Evolutionary conservation across 2,113 vertebrate genomes (phyloP), one percentile per base, ranked within the genome.

Genomic region (Herpailurus yagouaroundi): DNA sequence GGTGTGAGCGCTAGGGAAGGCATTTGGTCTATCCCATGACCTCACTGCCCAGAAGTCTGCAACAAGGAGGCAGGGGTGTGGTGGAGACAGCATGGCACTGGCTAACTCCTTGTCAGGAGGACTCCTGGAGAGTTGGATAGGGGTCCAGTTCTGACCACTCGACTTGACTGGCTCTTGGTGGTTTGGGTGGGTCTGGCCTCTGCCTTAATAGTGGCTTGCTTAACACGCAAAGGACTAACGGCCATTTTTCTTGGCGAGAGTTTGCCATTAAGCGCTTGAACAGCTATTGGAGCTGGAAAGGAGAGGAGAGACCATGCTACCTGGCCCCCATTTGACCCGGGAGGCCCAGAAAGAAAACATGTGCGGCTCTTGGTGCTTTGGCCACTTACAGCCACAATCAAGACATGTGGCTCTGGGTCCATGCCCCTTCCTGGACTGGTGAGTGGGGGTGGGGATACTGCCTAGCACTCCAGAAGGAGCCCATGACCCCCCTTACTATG

Each of bases 1-100:
- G 16, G 11, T 2, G 52, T 89, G 81, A 89, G 15, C 57, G 25
- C 5, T 5, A 27, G 38, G 66, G 38, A 38, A 95, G 66, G 86
- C 52, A 68, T 97, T 86, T 82, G 89, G 77, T 91, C 79, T 38
- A 64, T 83, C 73, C 60, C 0, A 0, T 95, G 94, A 95, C 79
- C 63, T 97, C 89, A 69, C 29, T 89, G 68, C 48, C 68, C 60
- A 76, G 68, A 52, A 90, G 64, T 69, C 38, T 81, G 73, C 48
- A n/a, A 1, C 45, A 66, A n/a, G 52, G 36, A 84, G 52, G 41
- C 81, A 81, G 52, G 36, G 69, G 38, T 0, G 0, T 52, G 31
- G 11, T 41, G 18, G 45, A 86, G 52, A 95, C 15, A 8, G 33
- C 27, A 3, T 15, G 33, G 73, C 21, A 1, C 73, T 3, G 55